Evolutionary conservation across 2,113 vertebrate genomes (phyloP).

Genomic region (Heterocephalus glaber): DNA sequence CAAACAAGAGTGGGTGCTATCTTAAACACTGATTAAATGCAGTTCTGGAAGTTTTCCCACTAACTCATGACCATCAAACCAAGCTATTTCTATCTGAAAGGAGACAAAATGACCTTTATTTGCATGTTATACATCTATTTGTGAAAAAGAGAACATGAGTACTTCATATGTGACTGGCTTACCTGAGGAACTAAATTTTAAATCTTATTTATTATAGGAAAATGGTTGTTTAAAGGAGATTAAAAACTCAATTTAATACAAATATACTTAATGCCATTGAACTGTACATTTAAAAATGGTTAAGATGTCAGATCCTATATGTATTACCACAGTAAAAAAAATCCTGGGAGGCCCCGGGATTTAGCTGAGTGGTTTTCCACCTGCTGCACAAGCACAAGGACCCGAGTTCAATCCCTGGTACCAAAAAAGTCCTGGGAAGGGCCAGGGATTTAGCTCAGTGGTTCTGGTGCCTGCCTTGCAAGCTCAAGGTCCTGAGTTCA

Average conservation of each 20-base stretch:
- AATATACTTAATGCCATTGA: not conserved
- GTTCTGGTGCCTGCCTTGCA: too few species aligned
- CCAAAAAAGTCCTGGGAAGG: too few species aligned
- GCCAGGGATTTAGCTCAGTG: too few species aligned
- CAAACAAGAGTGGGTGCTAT: not conserved
- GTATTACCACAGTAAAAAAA: not conserved
- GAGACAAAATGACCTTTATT: not conserved
- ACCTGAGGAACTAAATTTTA: not conserved
- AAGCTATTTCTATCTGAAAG: not conserved
- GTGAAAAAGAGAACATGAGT: not conserved
- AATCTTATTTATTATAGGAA: not conserved
- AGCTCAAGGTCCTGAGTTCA: too few species aligned
- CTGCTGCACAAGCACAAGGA: too few species aligned
- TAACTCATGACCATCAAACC: not conserved
- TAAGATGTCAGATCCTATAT: not conserved
- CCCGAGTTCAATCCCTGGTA: too few species aligned
- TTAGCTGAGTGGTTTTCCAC: too few species aligned
- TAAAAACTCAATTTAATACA: not conserved
- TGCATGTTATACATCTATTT: not conserved
- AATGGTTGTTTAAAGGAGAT: not conserved
- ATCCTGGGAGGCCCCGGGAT: too few species aligned
- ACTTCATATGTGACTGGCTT: not conserved
- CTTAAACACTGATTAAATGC: not conserved
- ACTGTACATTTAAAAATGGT: not conserved
- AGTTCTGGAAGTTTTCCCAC: not conserved